Evolutionary conservation across 2,113 vertebrate species (phyloP), one percentile per base, ranked within the genome.

Genomic region (Hypanus sabinus): DNA sequence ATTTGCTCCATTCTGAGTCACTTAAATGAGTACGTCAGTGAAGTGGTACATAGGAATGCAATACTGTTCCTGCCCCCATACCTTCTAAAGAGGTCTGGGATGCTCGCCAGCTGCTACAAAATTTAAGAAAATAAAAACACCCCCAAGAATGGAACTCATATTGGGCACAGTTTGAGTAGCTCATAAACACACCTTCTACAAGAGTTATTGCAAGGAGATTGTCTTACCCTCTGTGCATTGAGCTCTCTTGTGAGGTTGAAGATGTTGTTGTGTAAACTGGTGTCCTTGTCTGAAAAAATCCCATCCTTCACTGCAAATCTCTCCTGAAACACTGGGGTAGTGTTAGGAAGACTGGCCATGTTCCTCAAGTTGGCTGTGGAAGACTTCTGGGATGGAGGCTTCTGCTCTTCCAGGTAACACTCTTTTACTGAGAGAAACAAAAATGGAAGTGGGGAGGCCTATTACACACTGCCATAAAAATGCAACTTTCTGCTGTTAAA

Each of bases 181-280:
- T 68, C 27, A n/a, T 24, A 93, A 46, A 36, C 30, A n/a, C 16
- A 12, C 8, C n/a, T 16, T 18, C 18, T 90, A 68, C 62, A 0
- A 30, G 46, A 85, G 55, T 57, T 65, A 88, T n/a, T 12, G 12
- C 57, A 30, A 87, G 30, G n/a, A 0, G 91, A 2, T 77, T 80
- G 12, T 68, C 96, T 96, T 65, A 99, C 98, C 98, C 99, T 99
- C 95, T 99, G 98, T 94, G 98, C 97, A 94, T 97, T 97, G 94
- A 99, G 96, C 95, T 99, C 98, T 92, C 97, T 96, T 3, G 96
- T 96, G 94, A 99, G 96, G 0, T 95, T 96, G 95, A 97, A 94
- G 76, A 98, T 96, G 94, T 98, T 97, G 77, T 98, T 97, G 94
- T 98, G 96, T 30, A 98, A 96, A 18, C 95, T 96, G 33, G 94